phyloP scores from a whole-genome alignment of 2,797 vertebrate species.

The Argyrosomus regius region DNA sequence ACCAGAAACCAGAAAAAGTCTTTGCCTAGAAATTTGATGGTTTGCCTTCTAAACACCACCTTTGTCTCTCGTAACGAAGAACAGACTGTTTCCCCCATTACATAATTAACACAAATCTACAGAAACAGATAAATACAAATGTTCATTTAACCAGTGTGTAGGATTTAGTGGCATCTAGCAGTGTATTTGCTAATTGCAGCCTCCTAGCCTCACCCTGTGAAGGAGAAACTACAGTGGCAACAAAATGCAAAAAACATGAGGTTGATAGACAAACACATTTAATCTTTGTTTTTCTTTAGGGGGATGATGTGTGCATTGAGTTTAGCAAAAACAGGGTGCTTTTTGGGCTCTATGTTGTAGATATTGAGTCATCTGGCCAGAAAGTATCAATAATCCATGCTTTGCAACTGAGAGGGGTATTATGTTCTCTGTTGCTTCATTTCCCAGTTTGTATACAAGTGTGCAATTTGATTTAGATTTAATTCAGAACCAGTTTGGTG shows the following conservation, averaged over 20 bases:
- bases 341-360: not conserved
- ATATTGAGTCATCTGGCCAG: conserved; percentile 28
- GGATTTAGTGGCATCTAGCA: too few relatives aligned
- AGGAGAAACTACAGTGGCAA: too few relatives aligned
- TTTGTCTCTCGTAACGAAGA: not conserved
- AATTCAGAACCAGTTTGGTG: conserved; percentile 36
- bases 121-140: not conserved
- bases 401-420: conserved; percentile 22
- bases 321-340: not conserved
- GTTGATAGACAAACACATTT: not conserved
- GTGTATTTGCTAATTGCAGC: too few relatives aligned
- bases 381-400: conserved; percentile 35
- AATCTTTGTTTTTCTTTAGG: not conserved
- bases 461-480: conserved; percentile 38
- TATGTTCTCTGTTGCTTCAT: conserved; percentile 21
- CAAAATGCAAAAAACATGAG: too few relatives aligned
- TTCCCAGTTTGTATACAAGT: conserved; percentile 29
- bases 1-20: not conserved
- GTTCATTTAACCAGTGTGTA: too few relatives aligned
- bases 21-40: not conserved
- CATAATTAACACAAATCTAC: not conserved
- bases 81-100: not conserved
- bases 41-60: not conserved
- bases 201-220: too few relatives aligned
- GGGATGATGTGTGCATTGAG: not conserved